Base-by-base conservation (phyloP, 2,888 invertebrate genomes). In the Conchocele bisecta region DNA sequence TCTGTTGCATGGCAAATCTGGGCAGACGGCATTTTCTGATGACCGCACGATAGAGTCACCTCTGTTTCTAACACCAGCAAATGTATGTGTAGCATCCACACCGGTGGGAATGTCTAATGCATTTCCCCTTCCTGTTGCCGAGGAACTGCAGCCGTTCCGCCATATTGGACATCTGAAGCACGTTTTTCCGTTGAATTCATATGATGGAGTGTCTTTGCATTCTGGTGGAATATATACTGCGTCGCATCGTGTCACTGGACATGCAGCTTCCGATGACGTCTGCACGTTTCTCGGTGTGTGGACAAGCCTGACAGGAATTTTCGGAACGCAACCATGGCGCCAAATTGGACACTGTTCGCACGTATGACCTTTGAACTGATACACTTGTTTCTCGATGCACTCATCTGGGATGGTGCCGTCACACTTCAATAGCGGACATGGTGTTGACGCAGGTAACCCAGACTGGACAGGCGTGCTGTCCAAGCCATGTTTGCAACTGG, bases 281-380 rank as follows among this genome's bases (percentile, higher is more conserved):
- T 22, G 31, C 15, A 3, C 35, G 20, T 31, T 22, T 1, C 13
- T n/a, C 20, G 51, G 33, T 20, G 33, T 17, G 46, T 71, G 71
- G 22, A 63, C 64, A 13, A 50, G 35, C 44, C 59, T 51, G 53
- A 65, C 67, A 22, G 75, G 71, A 35, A 75, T 75, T 9, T 50
- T 29, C 0, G 65, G 39, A 11, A 31, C 29, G 28, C 65, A 65
- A 17, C 57, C 65, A 28, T 31, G n/a, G 6, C 67, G 53, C 53
- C 53, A 48, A 50, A 37, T 70, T 39, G 75, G 71, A 51, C 75
- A 75, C 13, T 58, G 35, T 26, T 68, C 66, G 44, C 75, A 75
- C 11, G 65, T 71, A 15, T 31, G 48, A 15, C 75, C 75, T 22
- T 64, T 42, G 20, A 50, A 75, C 2, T 65, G 44, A 39, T 57